These are phyloP conservation scores for Linnaemya vulpina DNA, from an alignment of 2,888 invertebrate species.

Conservation along the genomic window DNA sequence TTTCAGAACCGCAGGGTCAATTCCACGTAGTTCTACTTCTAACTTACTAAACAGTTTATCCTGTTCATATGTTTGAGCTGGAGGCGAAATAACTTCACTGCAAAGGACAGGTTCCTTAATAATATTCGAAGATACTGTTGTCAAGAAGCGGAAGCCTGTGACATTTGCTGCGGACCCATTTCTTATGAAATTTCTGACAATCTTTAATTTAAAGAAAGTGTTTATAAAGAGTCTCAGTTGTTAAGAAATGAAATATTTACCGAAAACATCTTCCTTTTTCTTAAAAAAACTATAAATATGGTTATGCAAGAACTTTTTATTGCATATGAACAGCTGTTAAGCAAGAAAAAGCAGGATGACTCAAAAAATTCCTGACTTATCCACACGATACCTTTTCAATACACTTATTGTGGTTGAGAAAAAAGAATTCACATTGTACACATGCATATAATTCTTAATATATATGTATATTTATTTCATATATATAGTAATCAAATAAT, in stretches of 20 bases:
- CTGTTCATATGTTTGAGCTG: conserved; percentile 72
- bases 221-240: conserved; percentile 6
- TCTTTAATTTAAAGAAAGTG: conserved; percentile 51
- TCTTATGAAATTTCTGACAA: conserved; percentile 55
- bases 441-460: no score
- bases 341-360: background rate
- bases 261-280: conserved; percentile 48
- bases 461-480: no score
- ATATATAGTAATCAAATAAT: no score
- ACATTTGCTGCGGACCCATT: conserved; percentile 32
- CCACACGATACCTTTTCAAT: no score
- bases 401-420: no score
- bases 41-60: conserved; percentile 93
- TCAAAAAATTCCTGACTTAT: background rate
- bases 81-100: background rate
- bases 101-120: background rate
- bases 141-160: conserved; percentile 42
- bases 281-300: conserved; percentile 14
- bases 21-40: conserved; percentile 93
- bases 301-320: conserved; percentile 68
- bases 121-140: conserved; percentile 41
- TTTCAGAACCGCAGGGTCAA: conserved; percentile 93
- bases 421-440: no score
- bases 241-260: conserved; percentile 27
- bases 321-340: conserved; percentile 61